Evolutionary conservation across 2,113 vertebrate genomes (phyloP).

Genomic region (Neopipo cinnamomea): DNA sequence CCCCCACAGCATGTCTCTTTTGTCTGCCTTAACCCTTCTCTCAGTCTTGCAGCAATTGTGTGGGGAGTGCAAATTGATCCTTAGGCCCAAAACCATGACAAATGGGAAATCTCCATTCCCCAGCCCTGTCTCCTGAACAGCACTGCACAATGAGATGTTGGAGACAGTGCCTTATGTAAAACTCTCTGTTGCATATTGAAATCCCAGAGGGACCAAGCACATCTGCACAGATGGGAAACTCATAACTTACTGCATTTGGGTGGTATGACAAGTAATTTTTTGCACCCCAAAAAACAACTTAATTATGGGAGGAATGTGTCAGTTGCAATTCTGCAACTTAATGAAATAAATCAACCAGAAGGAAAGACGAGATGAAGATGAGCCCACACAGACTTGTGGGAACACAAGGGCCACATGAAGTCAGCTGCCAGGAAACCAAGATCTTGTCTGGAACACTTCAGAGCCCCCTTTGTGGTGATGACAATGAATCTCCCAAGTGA

Average conservation of each 20-base stretch:
- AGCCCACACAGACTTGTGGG: not conserved
- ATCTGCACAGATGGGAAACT: conserved; percentile 66
- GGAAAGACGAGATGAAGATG: conserved; percentile 25
- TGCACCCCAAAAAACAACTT: conserved; percentile 23
- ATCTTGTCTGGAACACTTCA: not conserved
- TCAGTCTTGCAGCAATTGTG: too few relatives aligned
- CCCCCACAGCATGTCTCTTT: too few relatives aligned
- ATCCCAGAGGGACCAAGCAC: conserved; percentile 5
- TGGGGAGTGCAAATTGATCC: too few relatives aligned
- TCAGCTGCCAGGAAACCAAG: not conserved
- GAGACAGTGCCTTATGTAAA: not conserved
- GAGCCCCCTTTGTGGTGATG: not conserved
- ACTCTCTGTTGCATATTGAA: not conserved
- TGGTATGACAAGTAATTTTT: conserved; percentile 52
- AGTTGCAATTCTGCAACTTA: conserved; percentile 54
- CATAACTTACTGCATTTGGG: conserved; percentile 7
- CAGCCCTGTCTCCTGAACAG: not conserved
- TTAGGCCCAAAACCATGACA: too few relatives aligned
- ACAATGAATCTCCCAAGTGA: not conserved
- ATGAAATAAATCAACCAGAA: conserved; percentile 65
- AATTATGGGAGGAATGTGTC: conserved; percentile 68
- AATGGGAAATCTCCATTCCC: not conserved
- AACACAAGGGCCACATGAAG: not conserved
- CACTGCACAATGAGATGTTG: not conserved
- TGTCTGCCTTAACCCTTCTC: too few relatives aligned